phyloP scores from a whole-genome alignment of 2,113 vertebrate genomes.

The Morone saxatilis region DNA sequence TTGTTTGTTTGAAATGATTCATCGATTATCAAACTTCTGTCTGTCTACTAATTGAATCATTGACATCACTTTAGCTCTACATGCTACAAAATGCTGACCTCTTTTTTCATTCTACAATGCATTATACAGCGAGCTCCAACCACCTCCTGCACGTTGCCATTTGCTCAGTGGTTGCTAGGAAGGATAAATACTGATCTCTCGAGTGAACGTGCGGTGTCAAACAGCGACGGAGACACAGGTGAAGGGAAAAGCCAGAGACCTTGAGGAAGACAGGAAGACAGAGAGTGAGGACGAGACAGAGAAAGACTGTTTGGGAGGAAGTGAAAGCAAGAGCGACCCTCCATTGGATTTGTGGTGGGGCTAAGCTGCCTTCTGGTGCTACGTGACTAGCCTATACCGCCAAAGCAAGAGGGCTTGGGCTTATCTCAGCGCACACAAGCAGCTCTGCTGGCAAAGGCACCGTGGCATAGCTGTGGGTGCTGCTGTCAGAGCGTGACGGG shows the following conservation, averaged over 20 bases:
- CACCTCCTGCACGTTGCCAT: slow-evolving; percentile 5
- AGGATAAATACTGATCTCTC: slow-evolving; percentile 16
- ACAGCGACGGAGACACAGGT: slow-evolving; percentile 4
- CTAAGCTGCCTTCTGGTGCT: slow-evolving; percentile 75
- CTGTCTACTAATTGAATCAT: not conserved
- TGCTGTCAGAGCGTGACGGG: slow-evolving; percentile 70
- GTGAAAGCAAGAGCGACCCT: slow-evolving; percentile 41
- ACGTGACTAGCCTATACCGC: slow-evolving; percentile 63
- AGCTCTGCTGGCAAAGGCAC: slow-evolving; percentile 72
- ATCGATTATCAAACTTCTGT: not conserved
- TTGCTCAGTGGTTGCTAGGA: slow-evolving; percentile 17
- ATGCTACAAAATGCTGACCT: not conserved
- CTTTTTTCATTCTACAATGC: not conserved
- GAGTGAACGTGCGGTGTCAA: slow-evolving; percentile 12
- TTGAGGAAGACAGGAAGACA: slow-evolving; percentile 13
- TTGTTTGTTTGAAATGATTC: not conserved
- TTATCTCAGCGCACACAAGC: slow-evolving; percentile 80
- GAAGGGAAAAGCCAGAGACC: slow-evolving; percentile 8
- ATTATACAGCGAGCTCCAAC: not conserved
- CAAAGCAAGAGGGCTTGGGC: slow-evolving; percentile 67
- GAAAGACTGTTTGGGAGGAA: slow-evolving; percentile 23
- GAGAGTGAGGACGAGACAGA: not conserved
- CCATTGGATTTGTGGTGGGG: slow-evolving; percentile 61
- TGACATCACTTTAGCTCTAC: not conserved
- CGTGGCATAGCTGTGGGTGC: slow-evolving; percentile 67